phyloP scores from a whole-genome alignment of 2,113 vertebrate genomes.

The Chascanopsetta lugubris region DNA sequence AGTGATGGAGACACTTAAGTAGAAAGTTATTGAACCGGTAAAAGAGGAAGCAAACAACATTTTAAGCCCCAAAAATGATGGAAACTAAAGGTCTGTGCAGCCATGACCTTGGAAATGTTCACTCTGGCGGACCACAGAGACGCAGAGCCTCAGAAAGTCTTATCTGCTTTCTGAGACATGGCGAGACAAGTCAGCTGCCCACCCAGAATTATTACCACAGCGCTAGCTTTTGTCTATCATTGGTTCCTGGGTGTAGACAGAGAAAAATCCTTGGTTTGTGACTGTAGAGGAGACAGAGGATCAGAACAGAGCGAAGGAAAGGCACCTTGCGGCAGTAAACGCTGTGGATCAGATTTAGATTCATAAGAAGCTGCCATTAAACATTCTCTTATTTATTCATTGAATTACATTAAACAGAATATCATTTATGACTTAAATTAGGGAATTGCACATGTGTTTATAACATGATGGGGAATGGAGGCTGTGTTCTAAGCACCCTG shows the following conservation, averaged over 20 bases:
- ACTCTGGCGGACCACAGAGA: conserved; percentile 15
- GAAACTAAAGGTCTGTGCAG: conserved; percentile 1
- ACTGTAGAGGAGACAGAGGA: conserved; percentile 18
- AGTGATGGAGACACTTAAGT: neutral
- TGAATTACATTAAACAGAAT: conserved; percentile 25
- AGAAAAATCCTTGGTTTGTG: conserved; percentile 36
- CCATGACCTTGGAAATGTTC: conserved; percentile 40
- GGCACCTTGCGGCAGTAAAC: neutral
- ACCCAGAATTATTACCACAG: conserved; percentile 46
- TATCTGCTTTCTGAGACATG: conserved; percentile 43
- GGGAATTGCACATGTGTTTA: conserved; percentile 9
- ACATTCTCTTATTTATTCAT: conserved; percentile 14
- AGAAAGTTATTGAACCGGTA: neutral
- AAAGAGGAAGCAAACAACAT: conserved; percentile 4
- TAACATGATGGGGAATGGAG: conserved; percentile 15
- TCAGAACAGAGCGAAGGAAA: conserved; percentile 13
- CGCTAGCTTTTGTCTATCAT: conserved; percentile 25
- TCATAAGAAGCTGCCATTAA: conserved; percentile 11
- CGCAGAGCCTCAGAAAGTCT: conserved; percentile 23
- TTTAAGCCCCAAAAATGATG: conserved; percentile 8
- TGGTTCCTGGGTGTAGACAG: conserved; percentile 22
- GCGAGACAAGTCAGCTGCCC: conserved; percentile 23
- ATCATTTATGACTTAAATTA: conserved; percentile 21
- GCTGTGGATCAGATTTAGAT: conserved; percentile 11
- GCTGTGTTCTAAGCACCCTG: neutral